Conservation (phyloP, 1,140 invertebrate genomes). For the Drosophila tristis region DNA sequence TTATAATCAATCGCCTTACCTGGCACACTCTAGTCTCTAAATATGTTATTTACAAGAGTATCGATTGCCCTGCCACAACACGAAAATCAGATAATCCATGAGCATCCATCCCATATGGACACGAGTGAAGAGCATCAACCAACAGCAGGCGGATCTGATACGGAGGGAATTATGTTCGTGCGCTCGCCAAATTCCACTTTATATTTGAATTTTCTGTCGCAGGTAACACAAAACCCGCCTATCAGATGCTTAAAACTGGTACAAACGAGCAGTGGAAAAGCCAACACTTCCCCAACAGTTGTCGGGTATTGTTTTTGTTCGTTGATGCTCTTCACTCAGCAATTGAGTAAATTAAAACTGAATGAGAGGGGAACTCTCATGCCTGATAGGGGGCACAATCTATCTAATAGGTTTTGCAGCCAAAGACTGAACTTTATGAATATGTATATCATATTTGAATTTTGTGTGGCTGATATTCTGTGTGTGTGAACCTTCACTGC, state of each 20-base stretch:
- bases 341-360: constrained; percentile 42
- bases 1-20: constrained; percentile 57
- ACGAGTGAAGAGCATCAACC: constrained; percentile 58
- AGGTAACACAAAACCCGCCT: constrained; percentile 30
- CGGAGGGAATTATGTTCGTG: constrained; percentile 42
- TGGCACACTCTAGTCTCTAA: constrained; percentile 14
- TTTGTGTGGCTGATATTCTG: no score
- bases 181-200: constrained; percentile 33
- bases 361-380: constrained; percentile 19
- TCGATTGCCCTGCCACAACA: constrained; percentile 53
- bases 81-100: constrained; percentile 82
- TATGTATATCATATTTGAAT: no score
- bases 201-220: constrained; percentile 14
- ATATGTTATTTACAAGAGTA: constrained; percentile 77
- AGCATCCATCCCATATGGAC: constrained; percentile 53
- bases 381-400: constrained; percentile 12
- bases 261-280: constrained; percentile 21
- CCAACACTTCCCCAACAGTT: constrained; percentile 15
- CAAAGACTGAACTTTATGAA: no score
- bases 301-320: constrained; percentile 11
- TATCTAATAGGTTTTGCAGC: neutral
- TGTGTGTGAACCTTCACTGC: neutral
- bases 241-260: constrained; percentile 17
- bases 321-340: constrained; percentile 61
- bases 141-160: constrained; percentile 24